Evolutionary conservation across 1,140 invertebrate genomes (phyloP), one percentile per base, ranked within the genome.

Genomic region (Drosophila pandora): DNA sequence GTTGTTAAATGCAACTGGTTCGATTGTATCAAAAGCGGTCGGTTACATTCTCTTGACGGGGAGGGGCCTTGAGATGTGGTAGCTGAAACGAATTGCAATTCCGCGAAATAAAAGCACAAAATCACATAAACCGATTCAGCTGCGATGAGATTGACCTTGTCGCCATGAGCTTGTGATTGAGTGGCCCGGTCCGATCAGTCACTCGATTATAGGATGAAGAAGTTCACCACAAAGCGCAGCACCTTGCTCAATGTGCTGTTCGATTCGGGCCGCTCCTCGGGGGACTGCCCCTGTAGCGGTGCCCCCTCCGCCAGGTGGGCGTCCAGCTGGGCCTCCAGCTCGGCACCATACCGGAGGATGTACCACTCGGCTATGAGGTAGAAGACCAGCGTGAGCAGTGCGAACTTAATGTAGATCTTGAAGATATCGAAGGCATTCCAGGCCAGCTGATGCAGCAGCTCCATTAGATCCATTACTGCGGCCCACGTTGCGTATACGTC

Each of bases 281-380:
- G 39, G 41, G 61, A 56, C 8, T 69, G 69, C 12, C 62, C 45
- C 2, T 45, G 64, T 32, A 32, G 12, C 32, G 39, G 65, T 8
- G 52, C 55, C n/a, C 50, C 53, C 2, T 55, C 60, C 17, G 53
- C 52, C 48, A 87, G 41, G 43, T 75, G 77, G 32, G 70, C 79
- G 21, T 82, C 82, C 52, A 87, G 75, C 52, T 88, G 76, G 25
- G 65, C 76, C 45, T 91, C 85, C 65, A 90, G 39, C 5, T 90
- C 89, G 8, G 45, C 71, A 8, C 72, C 79, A 54, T 84, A 91
- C 1, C 64, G 72, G 13, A 90, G 22, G 43, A 91, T 84, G 10
- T 91, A 91, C 85, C 90, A 91, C 57, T 90, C 90, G 55, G 90
- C 79, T 8, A 77, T 41, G 17, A 91, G 79, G 55, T 91, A 91